phyloP scores from a whole-genome alignment of 2,888 invertebrate species.

The Adelphocoris suturalis region DNA sequence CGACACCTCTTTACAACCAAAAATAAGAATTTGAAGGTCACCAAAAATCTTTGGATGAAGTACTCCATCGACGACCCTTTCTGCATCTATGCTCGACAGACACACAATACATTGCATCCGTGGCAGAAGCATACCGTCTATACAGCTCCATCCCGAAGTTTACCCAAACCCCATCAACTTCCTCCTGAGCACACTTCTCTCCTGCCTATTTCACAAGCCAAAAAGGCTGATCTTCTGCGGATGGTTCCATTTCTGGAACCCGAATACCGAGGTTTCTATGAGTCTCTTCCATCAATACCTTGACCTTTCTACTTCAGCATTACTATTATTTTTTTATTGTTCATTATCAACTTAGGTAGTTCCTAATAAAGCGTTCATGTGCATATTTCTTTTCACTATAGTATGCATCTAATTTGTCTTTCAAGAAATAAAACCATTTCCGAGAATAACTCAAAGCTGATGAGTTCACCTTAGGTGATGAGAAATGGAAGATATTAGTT shows the following conservation, averaged over 20 bases:
- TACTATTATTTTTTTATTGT: background rate
- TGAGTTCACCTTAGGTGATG: no score
- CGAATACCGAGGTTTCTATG: background rate
- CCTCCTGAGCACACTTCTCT: background rate
- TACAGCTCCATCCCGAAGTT: slow-evolving; percentile 23
- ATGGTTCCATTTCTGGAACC: slow-evolving; percentile 16
- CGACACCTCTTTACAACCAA: slow-evolving; percentile 62
- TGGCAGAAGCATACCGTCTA: slow-evolving; percentile 27
- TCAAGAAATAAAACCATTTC: slow-evolving; percentile 12
- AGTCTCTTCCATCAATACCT: slow-evolving; percentile 11
- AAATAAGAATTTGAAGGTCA: slow-evolving; percentile 74
- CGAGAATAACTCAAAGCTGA: background rate
- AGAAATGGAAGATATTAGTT: no score
- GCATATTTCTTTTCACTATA: background rate
- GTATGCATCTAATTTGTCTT: background rate
- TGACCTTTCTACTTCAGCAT: background rate
- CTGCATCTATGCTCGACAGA: slow-evolving; percentile 70
- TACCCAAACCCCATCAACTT: slow-evolving; percentile 15
- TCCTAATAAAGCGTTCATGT: background rate
- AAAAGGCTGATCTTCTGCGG: background rate
- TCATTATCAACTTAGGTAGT: background rate
- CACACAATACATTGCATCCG: slow-evolving; percentile 57
- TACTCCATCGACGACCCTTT: slow-evolving; percentile 72
- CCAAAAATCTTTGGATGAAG: slow-evolving; percentile 74
- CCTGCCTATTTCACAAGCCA: background rate